Conservation (phyloP, 64 coral and sea anemone genomes). For the Porites lutea region DNA sequence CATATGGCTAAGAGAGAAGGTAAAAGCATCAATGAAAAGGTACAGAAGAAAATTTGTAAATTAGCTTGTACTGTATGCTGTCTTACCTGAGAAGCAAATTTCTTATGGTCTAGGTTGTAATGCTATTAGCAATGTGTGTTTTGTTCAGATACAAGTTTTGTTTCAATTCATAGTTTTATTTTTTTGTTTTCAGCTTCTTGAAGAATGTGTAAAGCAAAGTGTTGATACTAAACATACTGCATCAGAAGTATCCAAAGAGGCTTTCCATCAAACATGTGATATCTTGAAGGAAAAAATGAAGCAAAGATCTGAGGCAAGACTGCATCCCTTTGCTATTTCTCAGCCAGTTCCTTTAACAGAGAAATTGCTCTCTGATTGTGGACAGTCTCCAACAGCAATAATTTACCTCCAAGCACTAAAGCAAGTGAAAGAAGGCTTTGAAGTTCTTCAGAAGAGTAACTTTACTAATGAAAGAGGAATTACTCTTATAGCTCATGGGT, state of each 20-base stretch:
- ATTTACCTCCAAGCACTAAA: constrained; percentile 73
- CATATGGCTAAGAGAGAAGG: no score
- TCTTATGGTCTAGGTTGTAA: no score
- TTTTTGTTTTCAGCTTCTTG: no score
- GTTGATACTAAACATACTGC: neutral
- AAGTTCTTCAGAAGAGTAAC: constrained; percentile 47
- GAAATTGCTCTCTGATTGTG: constrained; percentile 41
- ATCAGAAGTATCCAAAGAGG: neutral
- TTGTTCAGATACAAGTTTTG: no score
- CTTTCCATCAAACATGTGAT: neutral
- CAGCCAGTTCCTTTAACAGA: constrained; percentile 65
- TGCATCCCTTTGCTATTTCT: constrained; percentile 47
- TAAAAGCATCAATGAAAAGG: no score
- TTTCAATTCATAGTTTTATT: no score
- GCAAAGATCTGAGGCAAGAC: constrained; percentile 1
- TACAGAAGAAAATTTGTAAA: no score
- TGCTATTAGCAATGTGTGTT: no score
- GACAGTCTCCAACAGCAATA: constrained; percentile 73
- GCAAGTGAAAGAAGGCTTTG: constrained; percentile 9
- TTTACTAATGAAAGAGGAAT: constrained; percentile 32
- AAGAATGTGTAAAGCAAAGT: neutral
- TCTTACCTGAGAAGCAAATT: no score
- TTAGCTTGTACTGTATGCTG: no score
- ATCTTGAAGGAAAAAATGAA: neutral
- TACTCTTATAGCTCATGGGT: constrained; percentile 62